These are phyloP conservation scores for Sceloporus undulatus DNA, from an alignment of 2,113 vertebrate genomes.

Conservation along the genomic window DNA sequence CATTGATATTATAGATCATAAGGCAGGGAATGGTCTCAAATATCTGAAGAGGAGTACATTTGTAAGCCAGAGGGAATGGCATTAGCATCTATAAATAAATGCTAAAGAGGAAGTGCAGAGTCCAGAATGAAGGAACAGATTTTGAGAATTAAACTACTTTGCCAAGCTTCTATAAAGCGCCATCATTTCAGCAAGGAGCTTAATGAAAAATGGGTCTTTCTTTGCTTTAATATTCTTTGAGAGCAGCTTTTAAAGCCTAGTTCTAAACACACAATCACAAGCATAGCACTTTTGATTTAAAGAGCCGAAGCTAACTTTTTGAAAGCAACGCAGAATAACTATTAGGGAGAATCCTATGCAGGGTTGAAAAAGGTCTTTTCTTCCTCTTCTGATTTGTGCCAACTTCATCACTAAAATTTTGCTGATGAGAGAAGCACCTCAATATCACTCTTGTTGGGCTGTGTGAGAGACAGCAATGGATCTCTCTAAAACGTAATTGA, in stretches of 20 bases:
- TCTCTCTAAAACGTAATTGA: no score
- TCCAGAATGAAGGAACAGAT: constrained; percentile 18
- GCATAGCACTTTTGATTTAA: neutral
- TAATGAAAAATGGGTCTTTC: neutral
- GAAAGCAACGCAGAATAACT: neutral
- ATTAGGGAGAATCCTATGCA: neutral
- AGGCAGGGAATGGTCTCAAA: constrained; percentile 27
- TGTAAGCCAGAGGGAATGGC: constrained; percentile 42
- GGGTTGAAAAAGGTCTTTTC: neutral
- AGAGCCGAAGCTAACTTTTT: rapidly evolving
- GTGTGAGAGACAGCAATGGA: no score
- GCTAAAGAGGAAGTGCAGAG: constrained; percentile 15
- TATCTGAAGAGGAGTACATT: constrained; percentile 23
- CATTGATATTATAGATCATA: constrained; percentile 14
- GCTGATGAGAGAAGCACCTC: rapidly evolving
- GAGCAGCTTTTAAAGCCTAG: neutral
- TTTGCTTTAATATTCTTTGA: neutral
- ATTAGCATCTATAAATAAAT: constrained; percentile 54
- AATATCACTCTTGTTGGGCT: neutral
- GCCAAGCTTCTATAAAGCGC: neutral
- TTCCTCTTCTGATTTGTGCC: neutral
- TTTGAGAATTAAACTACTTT: constrained; percentile 2
- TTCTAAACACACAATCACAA: rapidly evolving
- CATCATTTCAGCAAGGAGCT: neutral
- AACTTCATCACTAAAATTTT: neutral